Conservation (phyloP, 2,888 invertebrate genomes). For the Phortica magna region DNA sequence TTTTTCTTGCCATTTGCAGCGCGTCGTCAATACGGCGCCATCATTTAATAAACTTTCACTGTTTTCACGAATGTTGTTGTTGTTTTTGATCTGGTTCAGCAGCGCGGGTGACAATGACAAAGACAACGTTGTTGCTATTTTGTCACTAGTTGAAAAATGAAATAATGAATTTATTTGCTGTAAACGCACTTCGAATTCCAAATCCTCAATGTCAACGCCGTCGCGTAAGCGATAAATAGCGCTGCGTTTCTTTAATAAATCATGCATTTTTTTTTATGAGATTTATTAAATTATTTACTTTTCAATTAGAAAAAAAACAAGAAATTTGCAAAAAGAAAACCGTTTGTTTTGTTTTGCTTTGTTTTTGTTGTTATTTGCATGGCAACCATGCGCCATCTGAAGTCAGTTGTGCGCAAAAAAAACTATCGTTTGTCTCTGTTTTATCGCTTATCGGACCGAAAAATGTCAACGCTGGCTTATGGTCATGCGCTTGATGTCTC, state of each 20-base stretch:
- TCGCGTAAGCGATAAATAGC: conserved; percentile 8
- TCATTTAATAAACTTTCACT: background rate
- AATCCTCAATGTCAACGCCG: background rate
- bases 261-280: background rate
- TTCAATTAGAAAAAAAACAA: background rate
- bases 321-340: no score
- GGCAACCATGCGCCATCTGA: no score
- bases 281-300: background rate
- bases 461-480: no score
- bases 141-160: background rate
- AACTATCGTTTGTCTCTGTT: no score
- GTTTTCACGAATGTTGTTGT: background rate
- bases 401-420: no score
- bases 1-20: conserved; percentile 86
- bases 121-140: background rate
- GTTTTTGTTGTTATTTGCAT: no score
- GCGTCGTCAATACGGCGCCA: conserved; percentile 46
- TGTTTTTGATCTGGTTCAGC: conserved; percentile 1
- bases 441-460: no score
- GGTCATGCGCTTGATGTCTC: no score
- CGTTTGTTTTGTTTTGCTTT: no score
- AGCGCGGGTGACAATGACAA: background rate
- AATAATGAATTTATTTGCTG: background rate
- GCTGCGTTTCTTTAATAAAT: background rate
- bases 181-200: conserved; percentile 9